Evolutionary conservation across 2,113 vertebrate species (phyloP).

Genomic region (Catharus bicknelli): DNA sequence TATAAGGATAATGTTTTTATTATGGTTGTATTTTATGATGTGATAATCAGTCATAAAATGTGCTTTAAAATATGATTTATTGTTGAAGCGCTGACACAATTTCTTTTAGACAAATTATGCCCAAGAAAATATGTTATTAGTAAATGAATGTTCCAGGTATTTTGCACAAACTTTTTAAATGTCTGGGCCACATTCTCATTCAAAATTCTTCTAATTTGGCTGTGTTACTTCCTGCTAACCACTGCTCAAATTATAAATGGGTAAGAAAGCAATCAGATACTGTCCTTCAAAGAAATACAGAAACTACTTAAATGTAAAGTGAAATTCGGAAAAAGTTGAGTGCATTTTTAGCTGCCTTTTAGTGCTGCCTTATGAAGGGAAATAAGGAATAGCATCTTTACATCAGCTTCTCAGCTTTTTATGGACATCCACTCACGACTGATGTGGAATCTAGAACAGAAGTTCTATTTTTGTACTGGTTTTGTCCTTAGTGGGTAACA

Average conservation of each 20-base stretch:
- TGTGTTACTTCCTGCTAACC: neutral
- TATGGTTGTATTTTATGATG: neutral
- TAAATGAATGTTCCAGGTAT: neutral
- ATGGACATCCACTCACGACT: neutral
- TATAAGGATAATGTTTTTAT: neutral
- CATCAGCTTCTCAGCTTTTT: neutral
- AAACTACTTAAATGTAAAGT: neutral
- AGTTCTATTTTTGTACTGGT: neutral
- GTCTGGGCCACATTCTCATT: neutral
- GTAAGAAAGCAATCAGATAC: neutral
- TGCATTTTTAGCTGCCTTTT: neutral
- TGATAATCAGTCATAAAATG: neutral
- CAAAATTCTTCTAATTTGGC: neutral
- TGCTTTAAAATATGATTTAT: neutral
- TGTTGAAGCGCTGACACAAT: neutral
- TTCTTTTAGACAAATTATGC: neutral
- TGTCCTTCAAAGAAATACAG: neutral
- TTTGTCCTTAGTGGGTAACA: neutral
- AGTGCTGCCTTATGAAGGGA: neutral
- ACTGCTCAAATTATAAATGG: neutral
- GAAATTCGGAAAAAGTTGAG: neutral
- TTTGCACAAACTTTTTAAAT: neutral
- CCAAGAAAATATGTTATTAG: neutral
- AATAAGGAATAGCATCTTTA: neutral
- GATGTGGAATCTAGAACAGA: neutral